Evolutionary conservation across 2,888 invertebrate species (phyloP).

Genomic region (Cerceris rybyensis): DNA sequence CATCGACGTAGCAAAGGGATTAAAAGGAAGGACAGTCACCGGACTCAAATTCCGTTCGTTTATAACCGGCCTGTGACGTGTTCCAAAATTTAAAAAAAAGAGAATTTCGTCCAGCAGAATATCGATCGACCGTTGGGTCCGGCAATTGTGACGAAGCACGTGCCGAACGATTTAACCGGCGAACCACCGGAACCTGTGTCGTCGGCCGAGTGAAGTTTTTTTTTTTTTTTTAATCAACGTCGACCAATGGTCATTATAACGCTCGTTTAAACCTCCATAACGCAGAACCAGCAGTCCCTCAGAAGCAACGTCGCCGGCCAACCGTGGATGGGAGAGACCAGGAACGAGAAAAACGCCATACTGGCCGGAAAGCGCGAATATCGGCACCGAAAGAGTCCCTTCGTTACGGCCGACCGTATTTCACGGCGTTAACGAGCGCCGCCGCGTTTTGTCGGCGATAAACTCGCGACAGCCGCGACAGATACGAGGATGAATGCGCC

Average conservation of each 20-base stretch:
- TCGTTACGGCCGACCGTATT: slow-evolving; percentile 77
- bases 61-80: background rate
- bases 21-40: too few relatives aligned
- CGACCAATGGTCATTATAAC: slow-evolving; percentile 75
- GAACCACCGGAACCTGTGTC: slow-evolving; percentile 18
- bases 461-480: slow-evolving; percentile 67
- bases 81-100: background rate
- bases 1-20: too few relatives aligned
- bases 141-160: slow-evolving; percentile 13
- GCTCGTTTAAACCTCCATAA: slow-evolving; percentile 77
- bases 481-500: slow-evolving; percentile 59
- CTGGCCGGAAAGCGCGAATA: slow-evolving; percentile 44
- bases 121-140: slow-evolving; percentile 27
- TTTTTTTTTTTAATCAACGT: slow-evolving; percentile 76
- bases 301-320: slow-evolving; percentile 24
- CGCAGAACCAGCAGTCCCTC: slow-evolving; percentile 36
- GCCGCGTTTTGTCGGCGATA: slow-evolving; percentile 77
- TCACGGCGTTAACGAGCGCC: slow-evolving; percentile 77
- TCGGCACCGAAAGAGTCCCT: slow-evolving; percentile 63
- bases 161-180: slow-evolving; percentile 38
- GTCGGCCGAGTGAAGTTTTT: slow-evolving; percentile 64
- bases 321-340: slow-evolving; percentile 1
- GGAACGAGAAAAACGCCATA: slow-evolving; percentile 33
- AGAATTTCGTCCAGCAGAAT: background rate
- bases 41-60: background rate